Base-by-base conservation (phyloP, 64 coral and sea anemone genomes). In the Cladopsammia gracilis region DNA sequence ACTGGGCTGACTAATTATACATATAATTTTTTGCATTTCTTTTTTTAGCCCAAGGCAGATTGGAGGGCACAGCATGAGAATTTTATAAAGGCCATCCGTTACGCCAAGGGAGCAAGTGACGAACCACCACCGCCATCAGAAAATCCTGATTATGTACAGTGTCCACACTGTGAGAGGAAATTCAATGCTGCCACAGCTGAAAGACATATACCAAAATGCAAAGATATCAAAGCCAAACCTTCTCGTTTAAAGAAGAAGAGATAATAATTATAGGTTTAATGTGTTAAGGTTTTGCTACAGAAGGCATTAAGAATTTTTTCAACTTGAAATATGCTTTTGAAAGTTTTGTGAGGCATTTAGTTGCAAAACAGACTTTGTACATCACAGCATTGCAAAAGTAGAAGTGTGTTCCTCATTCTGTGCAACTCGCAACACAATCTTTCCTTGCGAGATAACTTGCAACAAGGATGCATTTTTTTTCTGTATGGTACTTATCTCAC, bases 161-260 rank as follows among this genome's bases (percentile, higher is more conserved):
- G 96, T 59, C 93, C 96, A 24, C 89, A 98, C 87, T 98, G 96
- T 57, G 62, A 98, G 48, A 95, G 96, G 65, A 98, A 95, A 83
- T 98, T 98, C 82, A 98, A 98, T 62, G 52, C 90, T 61, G 90
- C 89, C 26, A 79, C 93, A 57, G 96, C 96, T 72, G 96, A 98
- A 62, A 92, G 96, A 22, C 96, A 98, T 25, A 98, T 98, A 50
- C 96, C 96, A 86, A 95, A 94, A 67, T 98, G 96, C 88, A 98
- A 98, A 84, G 96, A 98, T 58, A 98, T 95, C 14, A 95, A 95
- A 44, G 81, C 93, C 18, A 87, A 94, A 10, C 87, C 86, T 84
- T 80, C 78, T 19, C 77, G 83, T 62, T 70, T 52, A 56, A 86
- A 85, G 45, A 77, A 74, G 70, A 87, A 87, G 43, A 48, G 64